phyloP scores from a whole-genome alignment of 2,797 vertebrate species.

The Rhabdophis nuchalis region DNA sequence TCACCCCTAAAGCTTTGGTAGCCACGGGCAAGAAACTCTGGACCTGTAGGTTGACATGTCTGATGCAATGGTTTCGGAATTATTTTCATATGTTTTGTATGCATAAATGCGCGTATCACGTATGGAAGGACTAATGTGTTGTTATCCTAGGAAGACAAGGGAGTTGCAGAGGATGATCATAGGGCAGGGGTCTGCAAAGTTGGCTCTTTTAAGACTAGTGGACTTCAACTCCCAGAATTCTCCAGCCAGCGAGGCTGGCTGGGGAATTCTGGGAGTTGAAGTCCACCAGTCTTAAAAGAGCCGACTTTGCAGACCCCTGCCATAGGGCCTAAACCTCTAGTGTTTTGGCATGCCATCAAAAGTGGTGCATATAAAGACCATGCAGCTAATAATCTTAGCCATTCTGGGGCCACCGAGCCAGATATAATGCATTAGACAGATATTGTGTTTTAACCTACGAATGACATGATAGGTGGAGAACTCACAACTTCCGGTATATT shows the following conservation, averaged over 20 bases:
- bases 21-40: not conserved
- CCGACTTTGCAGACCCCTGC: too few relatives aligned
- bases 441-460: not conserved
- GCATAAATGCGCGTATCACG: not conserved
- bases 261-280: too few relatives aligned
- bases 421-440: not conserved
- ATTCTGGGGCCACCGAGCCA: not conserved
- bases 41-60: not conserved
- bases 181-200: too few relatives aligned
- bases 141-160: not conserved
- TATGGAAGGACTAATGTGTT: not conserved
- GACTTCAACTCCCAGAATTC: too few relatives aligned
- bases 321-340: not conserved
- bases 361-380: not conserved
- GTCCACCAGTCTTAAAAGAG: too few relatives aligned
- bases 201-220: too few relatives aligned
- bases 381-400: not conserved
- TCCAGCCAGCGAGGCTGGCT: too few relatives aligned
- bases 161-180: not conserved
- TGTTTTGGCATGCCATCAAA: not conserved
- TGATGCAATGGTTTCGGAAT: not conserved
- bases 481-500: not conserved
- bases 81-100: not conserved
- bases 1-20: not conserved
- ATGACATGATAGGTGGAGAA: not conserved